These are phyloP conservation scores for Nycteola revayana DNA, from an alignment of 2,888 invertebrate genomes.

Conservation along the genomic window DNA sequence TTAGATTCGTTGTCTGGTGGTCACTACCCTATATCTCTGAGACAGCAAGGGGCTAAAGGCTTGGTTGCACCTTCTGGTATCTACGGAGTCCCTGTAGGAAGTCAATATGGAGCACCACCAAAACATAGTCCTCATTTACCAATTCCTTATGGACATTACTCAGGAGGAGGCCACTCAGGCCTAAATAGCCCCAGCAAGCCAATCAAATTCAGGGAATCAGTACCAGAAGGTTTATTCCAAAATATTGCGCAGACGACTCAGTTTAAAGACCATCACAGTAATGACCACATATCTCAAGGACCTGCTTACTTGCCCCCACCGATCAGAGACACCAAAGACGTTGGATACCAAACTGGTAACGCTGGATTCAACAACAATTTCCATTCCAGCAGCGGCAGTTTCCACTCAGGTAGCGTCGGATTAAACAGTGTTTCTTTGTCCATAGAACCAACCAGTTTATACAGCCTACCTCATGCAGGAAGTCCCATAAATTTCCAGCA, in stretches of 20 bases:
- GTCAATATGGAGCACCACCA: constrained; percentile 70
- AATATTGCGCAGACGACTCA: constrained; percentile 84
- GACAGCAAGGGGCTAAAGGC: constrained; percentile 75
- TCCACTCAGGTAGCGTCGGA: constrained; percentile 17
- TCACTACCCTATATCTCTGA: constrained; percentile 54
- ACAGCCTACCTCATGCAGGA: constrained; percentile 74
- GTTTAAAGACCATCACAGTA: constrained; percentile 82
- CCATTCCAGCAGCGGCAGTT: constrained; percentile 13
- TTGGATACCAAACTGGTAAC: constrained; percentile 48
- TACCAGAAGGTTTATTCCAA: constrained; percentile 86
- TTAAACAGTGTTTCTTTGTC: constrained; percentile 59
- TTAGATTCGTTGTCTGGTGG: constrained; percentile 67
- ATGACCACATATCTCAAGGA: constrained; percentile 75
- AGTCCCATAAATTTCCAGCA: constrained; percentile 74
- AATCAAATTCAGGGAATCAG: constrained; percentile 87
- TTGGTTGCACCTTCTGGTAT: constrained; percentile 83
- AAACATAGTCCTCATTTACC: constrained; percentile 58
- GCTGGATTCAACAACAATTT: constrained; percentile 37
- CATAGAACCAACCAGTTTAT: constrained; percentile 75
- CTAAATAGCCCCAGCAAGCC: constrained; percentile 81
- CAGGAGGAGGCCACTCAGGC: constrained; percentile 70
- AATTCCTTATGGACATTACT: constrained; percentile 65
- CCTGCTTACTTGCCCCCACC: constrained; percentile 85
- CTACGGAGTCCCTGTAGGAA: constrained; percentile 83
- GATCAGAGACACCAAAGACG: constrained; percentile 80